Evolutionary conservation across 2,797 vertebrate genomes (phyloP), one percentile per base, ranked within the genome.

Genomic region (Manis crassicaudata): DNA sequence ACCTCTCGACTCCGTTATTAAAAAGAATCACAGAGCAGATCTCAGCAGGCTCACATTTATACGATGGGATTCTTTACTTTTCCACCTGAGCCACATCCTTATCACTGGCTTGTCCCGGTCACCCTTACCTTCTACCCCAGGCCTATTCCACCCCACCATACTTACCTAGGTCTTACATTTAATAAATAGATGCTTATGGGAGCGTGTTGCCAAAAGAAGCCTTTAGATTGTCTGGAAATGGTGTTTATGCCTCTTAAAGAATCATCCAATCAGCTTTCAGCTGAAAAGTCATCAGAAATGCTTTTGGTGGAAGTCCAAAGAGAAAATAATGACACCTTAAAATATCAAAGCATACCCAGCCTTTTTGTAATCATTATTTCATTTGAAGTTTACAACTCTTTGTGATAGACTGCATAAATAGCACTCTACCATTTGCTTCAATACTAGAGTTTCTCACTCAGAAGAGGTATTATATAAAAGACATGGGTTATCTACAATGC

Each of bases 11-110:
- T 91, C 93, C 8, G 75, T 97, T 98, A 98, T 98, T 98, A 98
- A 97, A 97, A 96, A 98, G 98, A 98, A 96, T 97, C 97, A 97
- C 95, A 97, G 94, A 97, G 97, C 93, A 95, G 96, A 98, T 90
- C 88, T 92, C 87, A 68, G 68, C 90, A 79, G 95, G 95, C 67
- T 96, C 88, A 68, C 92, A 97, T 98, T 97, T 92, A 77, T 89
- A 84, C 29, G 75, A 79, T 0, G 0, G 62, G 60, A 95, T 97
- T 97, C 83, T 96, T 92, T 93, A 92, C 91, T 97, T 97, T 95
- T 91, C 86, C 84, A 94, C 89, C 75, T 52, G 73, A 96, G 50
- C 43, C 63, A 73, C 43, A 58, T 65, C 79, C 52, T 29, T 87
- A 87, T 54, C 56, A 90, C 83, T 37, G 37, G 35, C 72, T 90